These are phyloP conservation scores for Orussus abietinus DNA, from an alignment of 1,140 invertebrate genomes.

Conservation along the genomic window DNA sequence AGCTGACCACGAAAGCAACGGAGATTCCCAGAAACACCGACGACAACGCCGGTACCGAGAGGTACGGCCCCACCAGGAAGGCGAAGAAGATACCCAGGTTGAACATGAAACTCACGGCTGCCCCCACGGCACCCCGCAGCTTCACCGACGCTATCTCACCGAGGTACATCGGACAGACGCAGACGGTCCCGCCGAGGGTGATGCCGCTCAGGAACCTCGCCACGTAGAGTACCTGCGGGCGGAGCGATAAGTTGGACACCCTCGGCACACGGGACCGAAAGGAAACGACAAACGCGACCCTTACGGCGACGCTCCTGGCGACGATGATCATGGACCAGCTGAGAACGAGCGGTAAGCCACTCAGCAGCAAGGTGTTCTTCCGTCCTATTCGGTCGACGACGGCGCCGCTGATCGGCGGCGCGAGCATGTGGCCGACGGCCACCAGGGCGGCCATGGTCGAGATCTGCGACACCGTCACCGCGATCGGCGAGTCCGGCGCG, in stretches of 20 bases:
- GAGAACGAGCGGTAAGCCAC: conserved; percentile 56
- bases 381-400: conserved; percentile 58
- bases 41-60: conserved; percentile 23
- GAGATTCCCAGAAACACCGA: conserved; percentile 34
- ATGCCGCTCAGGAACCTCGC: conserved; percentile 58
- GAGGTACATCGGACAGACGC: conserved; percentile 61
- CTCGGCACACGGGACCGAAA: no score
- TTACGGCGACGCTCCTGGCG: conserved; percentile 49
- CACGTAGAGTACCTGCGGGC: conserved; percentile 26
- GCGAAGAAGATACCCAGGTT: conserved; percentile 51
- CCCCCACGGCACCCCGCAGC: conserved; percentile 60
- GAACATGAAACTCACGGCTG: conserved; percentile 57
- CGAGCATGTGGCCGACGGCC: conserved; percentile 46
- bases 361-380: conserved; percentile 60
- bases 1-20: conserved; percentile 33
- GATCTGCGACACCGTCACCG: conserved; percentile 26
- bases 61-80: conserved; percentile 40
- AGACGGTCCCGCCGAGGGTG: conserved; percentile 61
- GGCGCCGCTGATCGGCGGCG: conserved; percentile 33
- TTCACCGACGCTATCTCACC: conserved; percentile 61
- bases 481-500: conserved; percentile 22
- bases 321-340: conserved; percentile 62
- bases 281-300: no score
- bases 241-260: no score
- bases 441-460: conserved; percentile 49